Percentiles rank a stretch among this genome's conserved stretches.
phyloP scores from a whole-genome alignment of 1,140 invertebrate species.

The Prorops nasuta region DNA sequence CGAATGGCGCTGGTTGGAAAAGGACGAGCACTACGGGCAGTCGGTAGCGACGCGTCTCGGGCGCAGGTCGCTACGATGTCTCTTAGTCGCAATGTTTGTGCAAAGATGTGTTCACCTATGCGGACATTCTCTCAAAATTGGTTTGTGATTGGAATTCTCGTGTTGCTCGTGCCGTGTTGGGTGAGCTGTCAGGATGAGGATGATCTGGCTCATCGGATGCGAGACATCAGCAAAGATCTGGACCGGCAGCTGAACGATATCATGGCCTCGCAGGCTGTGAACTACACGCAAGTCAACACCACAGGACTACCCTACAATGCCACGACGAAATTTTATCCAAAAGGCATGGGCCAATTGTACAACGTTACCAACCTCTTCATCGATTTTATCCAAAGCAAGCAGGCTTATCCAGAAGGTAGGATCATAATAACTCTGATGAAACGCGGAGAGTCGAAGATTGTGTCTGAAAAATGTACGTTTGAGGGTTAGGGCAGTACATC shows the following conservation, averaged over 20 bases:
- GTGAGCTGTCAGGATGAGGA: conserved; percentile 15
- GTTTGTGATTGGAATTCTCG: too few relatives aligned
- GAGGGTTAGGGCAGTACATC: conserved; percentile 15
- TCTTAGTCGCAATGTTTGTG: background rate
- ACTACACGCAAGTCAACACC: conserved; percentile 49
- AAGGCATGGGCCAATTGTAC: conserved; percentile 69
- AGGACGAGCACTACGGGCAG: too few relatives aligned
- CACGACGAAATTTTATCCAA: conserved; percentile 61
- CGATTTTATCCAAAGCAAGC: conserved; percentile 56
- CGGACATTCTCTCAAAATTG: too few relatives aligned
- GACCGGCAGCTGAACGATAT: conserved; percentile 52
- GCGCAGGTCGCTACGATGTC: conserved; percentile 36
- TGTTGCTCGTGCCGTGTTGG: conserved; percentile 13
- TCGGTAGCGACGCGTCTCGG: conserved; percentile 43
- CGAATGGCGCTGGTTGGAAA: background rate
- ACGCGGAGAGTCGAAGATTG: background rate
- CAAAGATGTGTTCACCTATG: too few relatives aligned
- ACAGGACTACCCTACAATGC: conserved; percentile 58
- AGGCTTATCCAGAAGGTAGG: conserved; percentile 60
- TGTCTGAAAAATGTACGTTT: background rate
- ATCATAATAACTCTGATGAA: background rate
- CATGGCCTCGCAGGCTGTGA: conserved; percentile 47
- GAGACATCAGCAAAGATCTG: conserved; percentile 50
- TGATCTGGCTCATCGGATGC: conserved; percentile 20
- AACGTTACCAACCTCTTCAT: conserved; percentile 65